phyloP scores from a whole-genome alignment of 2,113 vertebrate genomes.

The Propithecus coquereli region DNA sequence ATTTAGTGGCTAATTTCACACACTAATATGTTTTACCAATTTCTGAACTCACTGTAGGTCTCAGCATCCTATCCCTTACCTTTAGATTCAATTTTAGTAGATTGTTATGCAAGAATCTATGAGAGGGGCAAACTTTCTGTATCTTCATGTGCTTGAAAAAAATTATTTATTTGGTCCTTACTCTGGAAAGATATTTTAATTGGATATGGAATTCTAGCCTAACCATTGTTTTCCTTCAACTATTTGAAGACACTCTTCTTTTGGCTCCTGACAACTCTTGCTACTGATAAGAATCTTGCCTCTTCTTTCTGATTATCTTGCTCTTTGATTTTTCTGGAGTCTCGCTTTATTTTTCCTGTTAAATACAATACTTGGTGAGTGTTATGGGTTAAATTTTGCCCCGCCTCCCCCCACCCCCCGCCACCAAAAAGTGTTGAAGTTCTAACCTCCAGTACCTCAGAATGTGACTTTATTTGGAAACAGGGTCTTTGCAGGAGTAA shows the following conservation, averaged over 20 bases:
- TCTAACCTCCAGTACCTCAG: not conserved
- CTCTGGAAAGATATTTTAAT: not conserved
- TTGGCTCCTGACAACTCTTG: not conserved
- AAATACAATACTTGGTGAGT: not conserved
- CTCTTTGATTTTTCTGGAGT: not conserved
- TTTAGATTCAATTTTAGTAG: not conserved
- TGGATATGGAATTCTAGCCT: not conserved
- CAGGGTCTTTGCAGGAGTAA: not conserved
- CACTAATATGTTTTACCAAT: not conserved
- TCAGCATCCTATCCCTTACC: not conserved
- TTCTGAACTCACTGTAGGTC: not conserved
- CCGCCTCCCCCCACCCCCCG: no score
- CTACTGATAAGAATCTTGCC: not conserved
- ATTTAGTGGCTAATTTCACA: not conserved
- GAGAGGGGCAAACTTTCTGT: not conserved
- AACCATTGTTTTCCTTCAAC: not conserved
- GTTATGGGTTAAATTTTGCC: not conserved
- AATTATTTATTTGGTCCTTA: not conserved
- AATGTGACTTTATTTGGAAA: slow-evolving; percentile 6
- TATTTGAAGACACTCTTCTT: slow-evolving; percentile 8
- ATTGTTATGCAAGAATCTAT: not conserved
- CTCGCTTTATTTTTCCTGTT: not conserved
- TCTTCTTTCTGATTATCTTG: not conserved
- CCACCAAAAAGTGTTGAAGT: not conserved
- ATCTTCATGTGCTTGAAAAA: not conserved